Conservation (phyloP, 2,113 vertebrate species). For the Ameiurus melas region DNA sequence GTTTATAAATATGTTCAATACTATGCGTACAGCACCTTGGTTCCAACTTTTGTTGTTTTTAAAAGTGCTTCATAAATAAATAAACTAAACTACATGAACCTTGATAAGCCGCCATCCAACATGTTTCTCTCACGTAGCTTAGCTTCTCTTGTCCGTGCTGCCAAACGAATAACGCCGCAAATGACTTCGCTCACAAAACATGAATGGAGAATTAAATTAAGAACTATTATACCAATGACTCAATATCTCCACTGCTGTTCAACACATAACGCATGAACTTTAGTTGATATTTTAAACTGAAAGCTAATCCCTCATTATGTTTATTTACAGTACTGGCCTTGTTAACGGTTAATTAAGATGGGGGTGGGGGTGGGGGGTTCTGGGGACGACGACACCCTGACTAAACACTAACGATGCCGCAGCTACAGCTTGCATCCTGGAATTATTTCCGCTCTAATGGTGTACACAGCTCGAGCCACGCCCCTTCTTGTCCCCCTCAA, state of each 20-base stretch:
- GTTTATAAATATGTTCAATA: too few species aligned
- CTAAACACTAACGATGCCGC: background rate
- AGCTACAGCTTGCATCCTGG: background rate
- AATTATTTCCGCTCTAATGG: background rate
- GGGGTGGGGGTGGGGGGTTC: too few species aligned
- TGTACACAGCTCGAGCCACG: background rate
- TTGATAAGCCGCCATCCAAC: background rate
- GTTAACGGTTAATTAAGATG: too few species aligned
- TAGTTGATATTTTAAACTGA: background rate
- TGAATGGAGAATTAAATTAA: background rate
- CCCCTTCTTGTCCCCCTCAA: background rate
- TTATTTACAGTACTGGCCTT: background rate
- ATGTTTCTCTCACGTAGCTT: background rate
- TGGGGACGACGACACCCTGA: too few species aligned
- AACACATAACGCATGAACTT: background rate
- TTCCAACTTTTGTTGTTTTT: too few species aligned
- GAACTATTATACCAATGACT: background rate
- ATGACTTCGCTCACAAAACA: background rate
- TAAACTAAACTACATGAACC: background rate
- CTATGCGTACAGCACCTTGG: too few species aligned
- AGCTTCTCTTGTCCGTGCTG: background rate
- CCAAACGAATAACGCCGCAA: background rate
- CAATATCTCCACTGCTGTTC: background rate
- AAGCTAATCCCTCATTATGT: background rate
- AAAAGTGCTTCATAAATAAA: too few species aligned